Evolutionary conservation across 2,797 vertebrate species (phyloP).

Genomic region (Sebastes nivosus): DNA sequence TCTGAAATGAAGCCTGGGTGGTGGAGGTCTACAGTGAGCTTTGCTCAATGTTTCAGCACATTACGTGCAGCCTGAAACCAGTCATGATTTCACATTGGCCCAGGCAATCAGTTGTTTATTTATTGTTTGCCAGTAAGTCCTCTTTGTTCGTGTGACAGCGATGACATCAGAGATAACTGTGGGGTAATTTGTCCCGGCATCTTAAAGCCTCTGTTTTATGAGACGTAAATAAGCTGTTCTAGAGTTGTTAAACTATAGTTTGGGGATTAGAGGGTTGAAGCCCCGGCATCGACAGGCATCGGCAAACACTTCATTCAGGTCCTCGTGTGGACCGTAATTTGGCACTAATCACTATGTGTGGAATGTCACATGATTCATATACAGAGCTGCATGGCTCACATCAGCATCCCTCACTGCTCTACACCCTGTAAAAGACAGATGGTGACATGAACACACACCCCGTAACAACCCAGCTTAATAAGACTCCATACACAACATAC

Average conservation of each 20-base stretch:
- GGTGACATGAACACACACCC: slow-evolving; percentile 33
- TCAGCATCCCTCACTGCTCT: slow-evolving; percentile 49
- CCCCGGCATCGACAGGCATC: slow-evolving; percentile 49
- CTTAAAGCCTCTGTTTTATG: slow-evolving; percentile 49
- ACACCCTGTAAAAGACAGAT: slow-evolving; percentile 71
- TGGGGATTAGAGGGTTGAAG: slow-evolving; percentile 53
- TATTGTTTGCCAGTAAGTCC: not conserved
- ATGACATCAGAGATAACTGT: slow-evolving; percentile 50
- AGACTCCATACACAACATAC: slow-evolving; percentile 32
- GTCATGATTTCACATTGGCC: not conserved
- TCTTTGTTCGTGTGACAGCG: slow-evolving; percentile 22
- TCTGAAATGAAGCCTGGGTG: not conserved
- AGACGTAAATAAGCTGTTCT: slow-evolving; percentile 48
- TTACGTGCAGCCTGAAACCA: not conserved
- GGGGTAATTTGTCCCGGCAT: slow-evolving; percentile 53
- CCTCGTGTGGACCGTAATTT: slow-evolving; percentile 57
- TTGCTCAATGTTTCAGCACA: not conserved
- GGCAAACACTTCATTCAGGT: slow-evolving; percentile 69
- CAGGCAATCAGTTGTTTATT: slow-evolving; percentile 4
- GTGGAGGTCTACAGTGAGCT: not conserved
- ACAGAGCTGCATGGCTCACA: slow-evolving; percentile 52
- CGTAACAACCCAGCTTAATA: slow-evolving; percentile 36
- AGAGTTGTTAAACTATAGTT: slow-evolving; percentile 57
- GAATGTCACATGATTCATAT: slow-evolving; percentile 71
- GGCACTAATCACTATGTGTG: slow-evolving; percentile 65